phyloP scores from a whole-genome alignment of 2,797 vertebrate species.

The Brachyrhaphis roseni region DNA sequence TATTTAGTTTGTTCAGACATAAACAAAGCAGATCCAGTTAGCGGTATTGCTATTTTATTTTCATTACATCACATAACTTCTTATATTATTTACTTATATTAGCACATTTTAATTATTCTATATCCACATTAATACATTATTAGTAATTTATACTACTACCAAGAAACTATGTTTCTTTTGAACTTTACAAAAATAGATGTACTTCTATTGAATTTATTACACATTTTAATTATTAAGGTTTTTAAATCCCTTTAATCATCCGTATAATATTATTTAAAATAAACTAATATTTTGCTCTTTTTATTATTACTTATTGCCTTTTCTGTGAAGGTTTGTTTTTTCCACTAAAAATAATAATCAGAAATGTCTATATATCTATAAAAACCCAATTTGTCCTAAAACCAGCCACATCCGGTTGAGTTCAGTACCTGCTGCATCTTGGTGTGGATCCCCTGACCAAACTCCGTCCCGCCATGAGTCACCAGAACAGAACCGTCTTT shows the following conservation, averaged over 20 bases:
- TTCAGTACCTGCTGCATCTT: conserved; percentile 86
- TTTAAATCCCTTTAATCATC: neutral
- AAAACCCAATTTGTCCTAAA: neutral
- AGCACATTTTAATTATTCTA: neutral
- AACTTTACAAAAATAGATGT: neutral
- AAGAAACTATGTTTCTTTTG: neutral
- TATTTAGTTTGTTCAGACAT: neutral
- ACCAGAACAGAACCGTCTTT: conserved; percentile 87
- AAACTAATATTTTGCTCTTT: neutral
- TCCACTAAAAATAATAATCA: neutral
- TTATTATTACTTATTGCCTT: neutral
- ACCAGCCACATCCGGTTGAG: neutral
- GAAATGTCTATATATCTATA: too few relatives aligned
- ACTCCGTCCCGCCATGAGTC: conserved; percentile 83
- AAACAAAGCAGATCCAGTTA: neutral
- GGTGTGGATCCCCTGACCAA: conserved; percentile 89
- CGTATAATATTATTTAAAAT: neutral
- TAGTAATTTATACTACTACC: neutral
- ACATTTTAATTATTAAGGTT: neutral
- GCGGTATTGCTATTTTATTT: neutral
- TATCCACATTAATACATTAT: neutral
- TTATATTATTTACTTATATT: neutral
- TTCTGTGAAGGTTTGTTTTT: neutral
- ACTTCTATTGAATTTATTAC: too few relatives aligned
- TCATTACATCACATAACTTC: neutral